Evolutionary conservation across 2,113 vertebrate genomes (phyloP), one percentile per base, ranked within the genome.

Genomic region (Podarcis cretensis): DNA sequence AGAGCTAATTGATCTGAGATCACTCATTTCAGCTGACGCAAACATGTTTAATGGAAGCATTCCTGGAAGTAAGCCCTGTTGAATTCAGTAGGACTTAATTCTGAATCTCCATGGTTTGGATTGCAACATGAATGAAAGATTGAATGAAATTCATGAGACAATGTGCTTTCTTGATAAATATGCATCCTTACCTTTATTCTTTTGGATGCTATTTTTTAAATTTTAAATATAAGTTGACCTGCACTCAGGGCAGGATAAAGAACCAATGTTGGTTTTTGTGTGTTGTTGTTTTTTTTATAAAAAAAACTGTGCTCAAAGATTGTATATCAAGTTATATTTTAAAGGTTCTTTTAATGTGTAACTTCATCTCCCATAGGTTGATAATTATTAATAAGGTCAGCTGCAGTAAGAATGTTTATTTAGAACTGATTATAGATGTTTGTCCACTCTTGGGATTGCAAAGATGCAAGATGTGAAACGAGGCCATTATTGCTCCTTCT

Each of bases 311-410:
- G 8, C 43, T 48, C 43, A 48, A 48, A 48, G 1, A 48, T 48
- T 48, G 48, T 54, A 54, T 54, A 54, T 54, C 48, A 54, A 12
- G 48, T 54, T 54, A 54, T 54, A 54, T 54, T 54, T 2, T 2
- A 63, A 63, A 8, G 59, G 4, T 63, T 63, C 59, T 20, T 63
- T 63, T 63, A 5, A 12, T 77, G 73, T 87, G 82, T 75, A 84
- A 27, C 43, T 32, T 32, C 2, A 48, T 59, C 59, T 83, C 4
- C 14, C 37, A 3, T 48, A 69, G 27, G 6, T 14, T 48, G 37
- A 48, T 83, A 86, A 86, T 91, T 92, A 88, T 91, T 92, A 91
- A 87, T 95, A 93, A 90, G 84, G 83, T 89, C 84, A 83, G 86
- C 91, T 95, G 83, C 84, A 87, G 76, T 90, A 80, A 86, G 32